These are phyloP conservation scores for Pegoplata infirma DNA, from an alignment of 2,888 invertebrate species.

Conservation along the genomic window DNA sequence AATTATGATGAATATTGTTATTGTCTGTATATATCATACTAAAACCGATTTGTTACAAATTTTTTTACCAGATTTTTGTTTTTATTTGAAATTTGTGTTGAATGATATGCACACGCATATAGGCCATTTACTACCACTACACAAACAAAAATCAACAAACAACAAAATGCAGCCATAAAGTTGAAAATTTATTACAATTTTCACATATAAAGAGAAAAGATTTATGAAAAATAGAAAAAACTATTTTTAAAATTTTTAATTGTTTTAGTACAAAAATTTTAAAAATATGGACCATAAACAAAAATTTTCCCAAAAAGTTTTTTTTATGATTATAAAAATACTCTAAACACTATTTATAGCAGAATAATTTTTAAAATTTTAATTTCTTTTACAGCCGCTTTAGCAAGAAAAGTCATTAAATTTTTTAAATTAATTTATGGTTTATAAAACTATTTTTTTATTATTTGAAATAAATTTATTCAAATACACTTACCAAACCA, in stretches of 20 bases:
- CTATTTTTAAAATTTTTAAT: conserved; percentile 47
- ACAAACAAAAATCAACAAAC: too few species aligned
- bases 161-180: conserved; percentile 16
- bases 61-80: neutral
- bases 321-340: conserved; percentile 21
- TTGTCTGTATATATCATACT: conserved; percentile 9
- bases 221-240: conserved; percentile 17
- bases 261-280: conserved; percentile 28
- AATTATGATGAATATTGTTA: conserved; percentile 22
- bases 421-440: conserved; percentile 27
- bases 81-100: conserved; percentile 20
- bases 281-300: conserved; percentile 20
- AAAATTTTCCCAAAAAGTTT: conserved; percentile 15
- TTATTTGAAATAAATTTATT: neutral
- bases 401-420: conserved; percentile 24
- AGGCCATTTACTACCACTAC: conserved; percentile 19
- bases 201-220: conserved; percentile 6
- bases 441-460: conserved; percentile 1
- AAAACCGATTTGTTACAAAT: conserved; percentile 15
- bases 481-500: conserved; percentile 83
- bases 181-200: conserved; percentile 25
- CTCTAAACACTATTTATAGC: neutral
- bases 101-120: conserved; percentile 44
- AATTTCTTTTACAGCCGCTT: conserved; percentile 5
- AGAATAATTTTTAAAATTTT: neutral